Evolutionary conservation across 2,113 vertebrate species (phyloP).

Genomic region (Oncorhynchus gorbuscha): DNA sequence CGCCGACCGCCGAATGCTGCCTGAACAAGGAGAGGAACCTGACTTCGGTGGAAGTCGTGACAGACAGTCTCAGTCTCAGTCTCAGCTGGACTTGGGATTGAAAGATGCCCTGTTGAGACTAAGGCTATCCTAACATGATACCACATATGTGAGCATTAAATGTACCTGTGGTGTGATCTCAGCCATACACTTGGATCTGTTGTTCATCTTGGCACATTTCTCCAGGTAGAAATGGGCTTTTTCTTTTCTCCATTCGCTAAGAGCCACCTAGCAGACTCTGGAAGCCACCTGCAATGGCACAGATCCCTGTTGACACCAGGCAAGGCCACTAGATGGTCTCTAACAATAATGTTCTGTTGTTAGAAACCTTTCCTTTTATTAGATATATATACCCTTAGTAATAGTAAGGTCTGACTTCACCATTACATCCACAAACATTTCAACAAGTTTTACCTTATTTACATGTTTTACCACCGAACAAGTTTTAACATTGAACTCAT

Average conservation of each 20-base stretch:
- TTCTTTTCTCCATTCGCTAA: constrained; percentile 76
- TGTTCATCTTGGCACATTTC: constrained; percentile 80
- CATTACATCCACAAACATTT: too few relatives aligned
- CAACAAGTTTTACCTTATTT: too few relatives aligned
- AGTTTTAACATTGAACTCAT: too few relatives aligned
- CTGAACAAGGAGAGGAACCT: too few relatives aligned
- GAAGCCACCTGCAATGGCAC: constrained; percentile 81
- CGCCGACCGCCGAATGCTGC: too few relatives aligned
- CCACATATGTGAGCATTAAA: neutral
- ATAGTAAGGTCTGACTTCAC: too few relatives aligned
- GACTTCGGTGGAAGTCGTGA: too few relatives aligned
- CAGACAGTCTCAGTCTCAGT: too few relatives aligned
- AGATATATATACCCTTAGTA: neutral
- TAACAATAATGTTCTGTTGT: neutral
- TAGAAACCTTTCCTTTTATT: neutral
- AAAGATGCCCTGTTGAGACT: too few relatives aligned
- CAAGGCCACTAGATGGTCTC: neutral
- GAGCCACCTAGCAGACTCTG: constrained; percentile 90
- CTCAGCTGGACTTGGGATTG: neutral
- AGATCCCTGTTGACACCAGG: neutral
- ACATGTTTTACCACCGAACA: neutral
- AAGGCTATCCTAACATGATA: too few relatives aligned
- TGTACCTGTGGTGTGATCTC: constrained; percentile 72
- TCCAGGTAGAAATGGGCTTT: constrained; percentile 78
- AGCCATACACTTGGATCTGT: constrained; percentile 54